A percentile compares a stretch with the other conserved stretches of the same genome.
Conservation (phyloP, 2,888 invertebrate genomes). For the Iselma pallidipennis region DNA sequence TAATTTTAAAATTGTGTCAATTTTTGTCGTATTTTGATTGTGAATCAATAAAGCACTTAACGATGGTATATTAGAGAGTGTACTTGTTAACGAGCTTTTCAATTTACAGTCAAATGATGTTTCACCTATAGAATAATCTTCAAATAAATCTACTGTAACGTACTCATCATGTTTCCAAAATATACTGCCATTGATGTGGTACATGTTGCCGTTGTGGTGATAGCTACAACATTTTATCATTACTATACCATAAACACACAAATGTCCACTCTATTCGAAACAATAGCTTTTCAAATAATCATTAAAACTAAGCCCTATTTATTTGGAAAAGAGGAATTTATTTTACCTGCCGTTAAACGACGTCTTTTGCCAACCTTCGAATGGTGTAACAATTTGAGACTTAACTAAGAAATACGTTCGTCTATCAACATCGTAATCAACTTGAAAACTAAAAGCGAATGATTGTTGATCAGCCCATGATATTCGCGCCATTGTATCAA, state of each 20-base stretch:
- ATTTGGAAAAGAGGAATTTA: conserved; percentile 4
- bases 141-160: conserved; percentile 60
- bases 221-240: conserved; percentile 52
- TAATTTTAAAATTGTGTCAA: conserved; percentile 59
- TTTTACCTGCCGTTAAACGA: conserved; percentile 59
- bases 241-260: background rate
- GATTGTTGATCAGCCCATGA: conserved; percentile 73
- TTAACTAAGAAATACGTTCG: conserved; percentile 58
- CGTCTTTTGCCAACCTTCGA: conserved; percentile 63
- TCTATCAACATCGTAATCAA: conserved; percentile 61
- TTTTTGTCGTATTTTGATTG: conserved; percentile 56
- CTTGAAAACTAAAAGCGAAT: conserved; percentile 64
- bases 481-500: conserved; percentile 61
- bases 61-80: conserved; percentile 63
- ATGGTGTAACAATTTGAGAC: conserved; percentile 60
- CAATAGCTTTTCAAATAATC: too few relatives aligned
- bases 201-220: conserved; percentile 57
- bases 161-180: conserved; percentile 66
- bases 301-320: too few relatives aligned
- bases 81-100: conserved; percentile 61
- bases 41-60: conserved; percentile 62
- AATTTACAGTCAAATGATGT: conserved; percentile 57
- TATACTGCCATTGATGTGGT: conserved; percentile 60
- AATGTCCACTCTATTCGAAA: background rate
- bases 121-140: conserved; percentile 57